Conservation (phyloP, 2,113 vertebrate species). For the Apodemus sylvaticus region DNA sequence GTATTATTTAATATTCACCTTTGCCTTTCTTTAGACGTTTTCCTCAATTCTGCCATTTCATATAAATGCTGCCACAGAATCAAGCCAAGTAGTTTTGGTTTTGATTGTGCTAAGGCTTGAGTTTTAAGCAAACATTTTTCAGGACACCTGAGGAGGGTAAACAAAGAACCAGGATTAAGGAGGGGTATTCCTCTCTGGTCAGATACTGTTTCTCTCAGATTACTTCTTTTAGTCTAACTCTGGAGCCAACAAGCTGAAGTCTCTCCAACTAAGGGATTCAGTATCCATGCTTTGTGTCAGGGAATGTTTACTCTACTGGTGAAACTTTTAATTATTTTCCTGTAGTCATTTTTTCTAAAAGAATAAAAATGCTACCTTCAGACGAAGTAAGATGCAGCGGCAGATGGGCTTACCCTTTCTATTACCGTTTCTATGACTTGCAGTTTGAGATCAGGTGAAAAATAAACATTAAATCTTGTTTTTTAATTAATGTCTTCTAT, state of each 20-base stretch:
- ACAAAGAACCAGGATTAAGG: neutral
- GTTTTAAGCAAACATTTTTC: neutral
- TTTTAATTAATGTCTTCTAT: neutral
- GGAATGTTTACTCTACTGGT: neutral
- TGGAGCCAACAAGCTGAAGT: constrained; percentile 28
- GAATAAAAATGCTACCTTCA: neutral
- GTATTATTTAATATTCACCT: neutral
- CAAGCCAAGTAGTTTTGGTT: neutral
- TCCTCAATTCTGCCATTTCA: constrained; percentile 27
- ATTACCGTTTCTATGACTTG: neutral
- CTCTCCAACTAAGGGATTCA: neutral
- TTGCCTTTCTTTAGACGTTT: neutral
- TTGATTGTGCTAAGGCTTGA: neutral
- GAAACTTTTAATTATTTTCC: constrained; percentile 5
- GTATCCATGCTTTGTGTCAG: neutral
- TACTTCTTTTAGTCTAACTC: neutral
- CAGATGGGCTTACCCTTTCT: neutral
- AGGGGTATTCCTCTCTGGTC: neutral
- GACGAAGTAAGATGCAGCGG: neutral
- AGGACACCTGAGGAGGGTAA: neutral
- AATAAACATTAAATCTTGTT: neutral
- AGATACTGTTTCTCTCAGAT: neutral
- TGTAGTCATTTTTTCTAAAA: constrained; percentile 29
- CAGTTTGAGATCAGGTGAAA: neutral
- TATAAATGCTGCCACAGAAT: neutral